phyloP scores from a whole-genome alignment of 2,797 vertebrate species.

The Phylloscopus collybita region DNA sequence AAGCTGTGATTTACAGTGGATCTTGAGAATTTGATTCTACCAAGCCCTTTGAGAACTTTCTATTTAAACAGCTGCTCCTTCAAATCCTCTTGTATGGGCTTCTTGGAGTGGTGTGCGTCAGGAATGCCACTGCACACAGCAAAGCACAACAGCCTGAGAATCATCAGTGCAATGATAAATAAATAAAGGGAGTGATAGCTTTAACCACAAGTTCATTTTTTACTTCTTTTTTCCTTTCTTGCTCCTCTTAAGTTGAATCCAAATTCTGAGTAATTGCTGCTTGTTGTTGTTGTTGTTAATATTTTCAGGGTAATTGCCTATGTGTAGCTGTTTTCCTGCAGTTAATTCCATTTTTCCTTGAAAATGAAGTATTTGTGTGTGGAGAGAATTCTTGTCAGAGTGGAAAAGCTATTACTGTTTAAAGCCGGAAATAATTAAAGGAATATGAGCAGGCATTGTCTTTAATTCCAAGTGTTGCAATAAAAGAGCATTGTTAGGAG shows the following conservation, averaged over 20 bases:
- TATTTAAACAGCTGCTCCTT: background rate
- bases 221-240: background rate
- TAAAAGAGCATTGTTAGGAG: slow-evolving; percentile 4
- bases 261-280: background rate
- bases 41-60: background rate
- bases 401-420: slow-evolving; percentile 63
- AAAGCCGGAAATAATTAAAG: slow-evolving; percentile 57
- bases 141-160: background rate
- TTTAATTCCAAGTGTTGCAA: slow-evolving; percentile 52
- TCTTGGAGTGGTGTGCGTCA: background rate
- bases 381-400: slow-evolving; percentile 28
- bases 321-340: slow-evolving; percentile 48
- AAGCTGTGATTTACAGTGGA: background rate
- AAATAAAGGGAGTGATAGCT: background rate
- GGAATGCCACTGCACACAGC: background rate
- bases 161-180: background rate
- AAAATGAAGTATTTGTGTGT: slow-evolving; percentile 40
- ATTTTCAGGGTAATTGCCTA: slow-evolving; percentile 41
- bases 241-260: background rate
- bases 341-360: slow-evolving; percentile 39
- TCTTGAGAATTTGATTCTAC: background rate
- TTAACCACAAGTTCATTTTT: background rate
- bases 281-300: slow-evolving; percentile 20
- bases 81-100: background rate
- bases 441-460: slow-evolving; percentile 55